phyloP scores from a whole-genome alignment of 2,888 invertebrate genomes.

The Mamestra brassicae region DNA sequence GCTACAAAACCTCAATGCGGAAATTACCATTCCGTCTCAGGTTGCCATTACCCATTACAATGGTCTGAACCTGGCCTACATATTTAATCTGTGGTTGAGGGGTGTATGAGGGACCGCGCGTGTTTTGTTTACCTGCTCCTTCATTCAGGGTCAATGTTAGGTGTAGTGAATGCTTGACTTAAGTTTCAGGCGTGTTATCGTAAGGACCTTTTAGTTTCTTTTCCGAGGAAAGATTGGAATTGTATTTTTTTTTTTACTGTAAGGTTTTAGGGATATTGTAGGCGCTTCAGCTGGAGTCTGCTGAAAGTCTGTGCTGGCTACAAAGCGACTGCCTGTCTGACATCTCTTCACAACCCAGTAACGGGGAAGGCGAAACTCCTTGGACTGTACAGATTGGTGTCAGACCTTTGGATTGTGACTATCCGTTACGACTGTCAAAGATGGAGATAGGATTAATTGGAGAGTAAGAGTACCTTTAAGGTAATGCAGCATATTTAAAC shows the following conservation, averaged over 20 bases:
- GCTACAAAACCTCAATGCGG: constrained; percentile 21
- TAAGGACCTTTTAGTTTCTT: not conserved
- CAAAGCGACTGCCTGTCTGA: no score
- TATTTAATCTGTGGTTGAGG: constrained; percentile 44
- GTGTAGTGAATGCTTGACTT: constrained; percentile 10
- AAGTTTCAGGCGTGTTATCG: constrained; percentile 11
- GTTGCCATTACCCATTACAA: constrained; percentile 20
- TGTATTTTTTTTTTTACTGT: not conserved
- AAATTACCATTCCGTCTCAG: constrained; percentile 20
- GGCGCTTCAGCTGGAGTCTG: not conserved
- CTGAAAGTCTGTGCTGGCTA: no score
- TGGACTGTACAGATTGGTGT: no score
- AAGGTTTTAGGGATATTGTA: not conserved
- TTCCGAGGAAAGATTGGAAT: not conserved
- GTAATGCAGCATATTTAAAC: no score
- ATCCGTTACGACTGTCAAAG: no score
- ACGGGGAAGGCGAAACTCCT: no score
- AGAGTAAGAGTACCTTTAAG: no score
- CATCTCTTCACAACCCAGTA: no score
- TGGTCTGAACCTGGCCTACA: constrained; percentile 35
- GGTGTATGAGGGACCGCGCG: constrained; percentile 22
- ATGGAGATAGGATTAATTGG: no score
- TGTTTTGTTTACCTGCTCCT: constrained; percentile 40
- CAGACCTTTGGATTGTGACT: no score
- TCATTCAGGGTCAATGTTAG: constrained; percentile 40